These are phyloP conservation scores for Tillus elongatus DNA, from an alignment of 2,888 invertebrate species.

Conservation along the genomic window DNA sequence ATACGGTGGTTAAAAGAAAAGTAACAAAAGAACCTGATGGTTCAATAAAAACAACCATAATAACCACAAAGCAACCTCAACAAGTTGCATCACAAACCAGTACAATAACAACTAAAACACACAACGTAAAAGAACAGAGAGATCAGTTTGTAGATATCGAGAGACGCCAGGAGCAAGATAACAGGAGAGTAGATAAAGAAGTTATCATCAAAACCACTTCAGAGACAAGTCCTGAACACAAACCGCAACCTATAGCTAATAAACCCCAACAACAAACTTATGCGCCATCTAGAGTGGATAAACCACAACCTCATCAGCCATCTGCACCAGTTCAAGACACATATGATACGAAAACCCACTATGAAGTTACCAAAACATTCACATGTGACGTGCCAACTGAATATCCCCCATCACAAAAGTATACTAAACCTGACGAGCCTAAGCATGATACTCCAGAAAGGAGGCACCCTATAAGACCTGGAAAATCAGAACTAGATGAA, in stretches of 20 bases:
- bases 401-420: too few species aligned
- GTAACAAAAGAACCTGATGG: constrained; percentile 14
- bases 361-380: too few species aligned
- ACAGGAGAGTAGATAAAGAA: too few species aligned
- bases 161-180: too few species aligned
- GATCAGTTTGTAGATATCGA: constrained; percentile 28
- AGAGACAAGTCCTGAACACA: constrained; percentile 11
- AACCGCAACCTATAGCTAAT: not conserved
- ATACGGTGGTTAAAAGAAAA: constrained; percentile 13
- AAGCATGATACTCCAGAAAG: too few species aligned
- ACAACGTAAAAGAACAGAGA: constrained; percentile 16
- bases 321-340: too few species aligned
- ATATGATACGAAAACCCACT: too few species aligned
- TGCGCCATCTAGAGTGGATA: not conserved
- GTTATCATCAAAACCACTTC: constrained; percentile 22
- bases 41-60: not conserved
- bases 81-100: constrained; percentile 13
- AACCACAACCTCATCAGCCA: constrained; percentile 7
- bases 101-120: too few species aligned
- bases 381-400: too few species aligned
- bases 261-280: not conserved
- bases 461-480: constrained; percentile 30
- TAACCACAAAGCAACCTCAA: constrained; percentile 14
- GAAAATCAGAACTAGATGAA: constrained; percentile 31
- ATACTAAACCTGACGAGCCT: too few species aligned